Conservation (phyloP, 2,113 vertebrate genomes). For the Pampusana beccarii region DNA sequence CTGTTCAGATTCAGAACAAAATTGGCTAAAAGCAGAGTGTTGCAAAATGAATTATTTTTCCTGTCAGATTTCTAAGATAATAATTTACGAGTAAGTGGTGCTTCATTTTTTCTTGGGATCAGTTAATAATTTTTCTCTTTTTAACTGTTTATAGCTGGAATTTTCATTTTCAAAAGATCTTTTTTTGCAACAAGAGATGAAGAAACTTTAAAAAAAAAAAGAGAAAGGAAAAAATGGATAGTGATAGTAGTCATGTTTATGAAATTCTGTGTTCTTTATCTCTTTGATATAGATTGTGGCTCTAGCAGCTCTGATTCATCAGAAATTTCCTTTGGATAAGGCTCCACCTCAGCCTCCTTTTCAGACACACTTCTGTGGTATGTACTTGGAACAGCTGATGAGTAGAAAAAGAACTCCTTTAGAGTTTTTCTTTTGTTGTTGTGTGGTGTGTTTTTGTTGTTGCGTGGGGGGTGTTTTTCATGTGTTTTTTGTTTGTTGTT, state of each 20-base stretch:
- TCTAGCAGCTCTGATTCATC: conserved; percentile 87
- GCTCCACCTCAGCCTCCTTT: conserved; percentile 90
- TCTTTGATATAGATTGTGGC: conserved; percentile 84
- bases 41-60: background rate
- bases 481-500: background rate
- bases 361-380: conserved; percentile 94
- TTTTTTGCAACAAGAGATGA: background rate
- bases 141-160: background rate
- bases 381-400: conserved; percentile 35
- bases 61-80: background rate
- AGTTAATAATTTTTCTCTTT: background rate
- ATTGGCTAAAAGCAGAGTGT: background rate
- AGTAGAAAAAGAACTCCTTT: background rate
- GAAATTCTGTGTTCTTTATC: background rate
- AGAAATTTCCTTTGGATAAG: conserved; percentile 89
- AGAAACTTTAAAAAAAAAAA: background rate
- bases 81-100: background rate
- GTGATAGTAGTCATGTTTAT: background rate
- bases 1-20: background rate
- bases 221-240: background rate
- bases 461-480: no score
- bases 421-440: accelerated
- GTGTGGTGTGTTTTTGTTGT: no score
- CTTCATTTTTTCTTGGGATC: background rate
- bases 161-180: background rate